Conservation (phyloP, 2,888 invertebrate genomes). For the Scaptomyza tumidula region DNA sequence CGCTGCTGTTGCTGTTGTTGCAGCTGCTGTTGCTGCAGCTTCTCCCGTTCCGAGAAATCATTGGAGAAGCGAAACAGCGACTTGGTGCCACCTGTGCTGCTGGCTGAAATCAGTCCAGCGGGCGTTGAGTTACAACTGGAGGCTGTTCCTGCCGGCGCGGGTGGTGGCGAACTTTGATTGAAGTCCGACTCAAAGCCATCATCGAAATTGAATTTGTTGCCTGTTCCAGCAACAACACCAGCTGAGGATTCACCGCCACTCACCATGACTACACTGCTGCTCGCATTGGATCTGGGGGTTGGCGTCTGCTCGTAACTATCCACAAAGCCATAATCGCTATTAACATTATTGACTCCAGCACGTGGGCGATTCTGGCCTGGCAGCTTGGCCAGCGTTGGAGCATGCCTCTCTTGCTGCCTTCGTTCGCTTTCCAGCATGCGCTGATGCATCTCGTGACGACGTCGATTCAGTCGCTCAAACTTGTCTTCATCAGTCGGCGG, state of each 20-base stretch:
- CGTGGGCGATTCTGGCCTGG: slow-evolving; percentile 55
- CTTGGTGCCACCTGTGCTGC: slow-evolving; percentile 71
- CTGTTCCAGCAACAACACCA: slow-evolving; percentile 41
- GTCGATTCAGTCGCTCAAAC: slow-evolving; percentile 83
- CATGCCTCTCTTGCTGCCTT: slow-evolving; percentile 74
- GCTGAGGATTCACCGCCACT: slow-evolving; percentile 73
- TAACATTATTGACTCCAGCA: slow-evolving; percentile 58
- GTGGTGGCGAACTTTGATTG: slow-evolving; percentile 82
- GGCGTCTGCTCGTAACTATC: slow-evolving; percentile 83
- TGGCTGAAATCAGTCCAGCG: slow-evolving; percentile 64
- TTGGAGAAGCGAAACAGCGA: slow-evolving; percentile 86
- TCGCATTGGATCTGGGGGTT: slow-evolving; percentile 80
- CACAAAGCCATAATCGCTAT: slow-evolving; percentile 76
- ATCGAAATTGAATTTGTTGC: slow-evolving; percentile 83
- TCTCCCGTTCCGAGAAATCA: slow-evolving; percentile 86
- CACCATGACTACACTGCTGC: slow-evolving; percentile 67
- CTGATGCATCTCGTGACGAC: slow-evolving; percentile 84
- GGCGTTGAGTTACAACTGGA: slow-evolving; percentile 82
- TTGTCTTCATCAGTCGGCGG: slow-evolving; percentile 84
- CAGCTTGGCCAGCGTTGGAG: slow-evolving; percentile 61
- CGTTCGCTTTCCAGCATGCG: slow-evolving; percentile 83
- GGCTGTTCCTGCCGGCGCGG: slow-evolving; percentile 76
- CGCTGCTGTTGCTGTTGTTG: slow-evolving; percentile 49
- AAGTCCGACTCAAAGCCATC: slow-evolving; percentile 85
- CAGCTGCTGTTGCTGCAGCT: slow-evolving; percentile 64